Base-by-base conservation (phyloP, 64 coral and sea anemone species). In the Pocillopora verrucosa region DNA sequence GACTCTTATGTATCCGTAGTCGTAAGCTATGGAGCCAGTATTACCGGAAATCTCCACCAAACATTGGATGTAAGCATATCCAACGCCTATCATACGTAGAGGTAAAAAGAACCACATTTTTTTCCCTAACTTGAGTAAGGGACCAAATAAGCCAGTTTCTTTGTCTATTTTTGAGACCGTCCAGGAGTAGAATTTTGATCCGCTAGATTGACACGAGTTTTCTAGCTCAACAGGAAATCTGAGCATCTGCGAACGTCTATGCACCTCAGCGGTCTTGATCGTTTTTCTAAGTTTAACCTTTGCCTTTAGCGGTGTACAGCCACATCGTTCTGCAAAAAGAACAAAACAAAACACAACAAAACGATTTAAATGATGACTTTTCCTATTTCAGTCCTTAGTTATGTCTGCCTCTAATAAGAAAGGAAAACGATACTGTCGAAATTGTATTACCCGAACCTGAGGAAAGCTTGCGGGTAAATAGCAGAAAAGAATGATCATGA, bases 31-130 rank as follows among this genome's bases (percentile, higher is more conserved):
- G 4, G 89, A 81, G 41, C 72, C 59, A 61, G 34, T 25, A 36
- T 72, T 35, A 2, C 67, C 79, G 16, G 12, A 20, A 62, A 76
- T 65, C 26, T 84, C 59, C 10, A 84, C 80, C 14, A 56, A 19
- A 63, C 89, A 91, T 62, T 83, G 89, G 14, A 91, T 60, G 22
- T 91, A 91, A 5, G 82, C 72, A 58, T 85, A 65, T 1, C 82
- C 82, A 57, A 85, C 20, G 20, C 65, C 64, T 26, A 85, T 0
- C 11, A 7, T 22, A 51, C 41, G 22, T 56, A 58, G 20, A 7
- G 41, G 63, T 6, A 85, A 37, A 13, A n/a, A 37, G 15, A 85
- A 15, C 56, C 14, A 19, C 7, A 58, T 57, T 13, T 56, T 72
- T 56, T 37, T 16, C 1, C 37, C 9, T 15, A 58, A 56, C 41